Conservation (phyloP, 2,888 invertebrate genomes). For the Lobophora halterata region DNA sequence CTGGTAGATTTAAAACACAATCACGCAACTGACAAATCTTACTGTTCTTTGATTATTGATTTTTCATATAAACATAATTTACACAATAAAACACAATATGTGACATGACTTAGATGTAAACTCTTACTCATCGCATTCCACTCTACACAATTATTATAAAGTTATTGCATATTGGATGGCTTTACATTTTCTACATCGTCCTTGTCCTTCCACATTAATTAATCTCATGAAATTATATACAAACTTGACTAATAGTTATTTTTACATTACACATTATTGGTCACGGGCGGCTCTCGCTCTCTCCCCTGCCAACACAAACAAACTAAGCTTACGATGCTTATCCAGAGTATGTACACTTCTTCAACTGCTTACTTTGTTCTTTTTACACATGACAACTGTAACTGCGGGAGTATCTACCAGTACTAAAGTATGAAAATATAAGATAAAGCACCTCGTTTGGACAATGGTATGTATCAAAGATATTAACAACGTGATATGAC, state of each 20-base stretch:
- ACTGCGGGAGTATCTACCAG: conserved; percentile 80
- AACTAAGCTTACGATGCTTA: conserved; percentile 56
- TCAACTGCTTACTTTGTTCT: conserved; percentile 50
- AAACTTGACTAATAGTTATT: conserved; percentile 76
- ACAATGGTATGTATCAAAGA: conserved; percentile 82
- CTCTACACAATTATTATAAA: conserved; percentile 73
- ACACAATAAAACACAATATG: conserved; percentile 78
- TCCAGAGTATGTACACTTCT: conserved; percentile 51
- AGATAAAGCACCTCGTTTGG: conserved; percentile 81
- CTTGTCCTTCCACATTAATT: conserved; percentile 66
- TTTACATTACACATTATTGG: conserved; percentile 66
- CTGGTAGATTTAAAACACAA: conserved; percentile 86
- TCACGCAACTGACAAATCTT: conserved; percentile 83
- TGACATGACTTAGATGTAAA: conserved; percentile 75
- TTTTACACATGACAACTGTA: conserved; percentile 59
- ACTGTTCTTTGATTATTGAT: conserved; percentile 77
- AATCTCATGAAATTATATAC: conserved; percentile 80
- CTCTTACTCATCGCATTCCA: conserved; percentile 69
- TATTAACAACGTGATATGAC: conserved; percentile 81
- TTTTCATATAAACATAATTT: conserved; percentile 79
- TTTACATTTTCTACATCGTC: conserved; percentile 72
- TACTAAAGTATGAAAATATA: conserved; percentile 82
- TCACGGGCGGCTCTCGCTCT: conserved; percentile 45
- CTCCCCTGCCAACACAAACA: conserved; percentile 44
- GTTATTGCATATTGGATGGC: conserved; percentile 80